Percentiles rank a stretch among this genome's conserved stretches.
Conservation (phyloP, 2,888 invertebrate species). For the Ophion costatus region DNA sequence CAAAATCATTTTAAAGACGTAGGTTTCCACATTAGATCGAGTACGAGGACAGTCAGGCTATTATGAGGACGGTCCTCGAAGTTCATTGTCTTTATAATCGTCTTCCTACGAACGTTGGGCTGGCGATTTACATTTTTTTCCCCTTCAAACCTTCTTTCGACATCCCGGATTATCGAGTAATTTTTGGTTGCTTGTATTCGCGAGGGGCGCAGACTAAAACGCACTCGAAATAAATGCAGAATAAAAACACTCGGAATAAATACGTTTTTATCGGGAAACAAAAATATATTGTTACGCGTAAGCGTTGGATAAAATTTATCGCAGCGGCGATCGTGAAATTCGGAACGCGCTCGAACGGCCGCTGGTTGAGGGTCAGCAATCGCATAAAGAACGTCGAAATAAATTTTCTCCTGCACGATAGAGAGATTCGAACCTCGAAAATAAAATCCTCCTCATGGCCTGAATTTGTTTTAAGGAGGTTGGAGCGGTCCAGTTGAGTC, state of each 20-base stretch:
- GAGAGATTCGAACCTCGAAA: neutral
- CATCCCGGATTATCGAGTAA: neutral
- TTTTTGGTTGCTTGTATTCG: neutral
- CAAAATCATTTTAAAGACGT: neutral
- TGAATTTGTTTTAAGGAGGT: neutral
- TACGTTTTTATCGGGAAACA: neutral
- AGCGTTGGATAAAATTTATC: neutral
- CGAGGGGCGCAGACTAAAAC: neutral
- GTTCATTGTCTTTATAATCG: neutral
- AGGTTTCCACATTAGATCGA: no score
- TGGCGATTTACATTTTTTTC: constrained; percentile 23
- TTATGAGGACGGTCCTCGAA: neutral
- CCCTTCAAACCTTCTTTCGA: neutral
- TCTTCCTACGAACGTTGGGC: constrained; percentile 29
- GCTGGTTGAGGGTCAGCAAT: neutral
- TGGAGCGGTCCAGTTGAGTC: no score
- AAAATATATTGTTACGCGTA: neutral
- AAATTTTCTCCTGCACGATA: neutral
- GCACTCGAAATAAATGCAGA: neutral
- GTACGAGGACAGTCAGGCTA: no score
- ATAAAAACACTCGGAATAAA: neutral
- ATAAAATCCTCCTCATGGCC: neutral
- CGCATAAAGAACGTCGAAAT: neutral
- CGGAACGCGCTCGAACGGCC: neutral
- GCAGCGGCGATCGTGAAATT: neutral